Conservation (phyloP, 1,140 invertebrate species). For the Pseudoatta argentina region DNA sequence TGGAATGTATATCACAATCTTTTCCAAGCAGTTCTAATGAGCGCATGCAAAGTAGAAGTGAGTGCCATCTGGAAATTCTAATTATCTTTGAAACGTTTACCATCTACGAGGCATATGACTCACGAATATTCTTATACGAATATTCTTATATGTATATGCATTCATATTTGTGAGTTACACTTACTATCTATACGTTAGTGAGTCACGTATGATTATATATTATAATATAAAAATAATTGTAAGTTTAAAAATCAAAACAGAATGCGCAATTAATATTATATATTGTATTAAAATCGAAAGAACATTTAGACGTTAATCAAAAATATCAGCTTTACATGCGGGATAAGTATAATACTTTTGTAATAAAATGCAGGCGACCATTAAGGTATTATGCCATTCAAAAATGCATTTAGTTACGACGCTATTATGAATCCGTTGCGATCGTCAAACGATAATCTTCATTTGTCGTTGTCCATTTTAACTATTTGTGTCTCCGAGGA, state of each 20-base stretch:
- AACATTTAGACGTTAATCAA: not conserved
- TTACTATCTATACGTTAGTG: not conserved
- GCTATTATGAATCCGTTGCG: not conserved
- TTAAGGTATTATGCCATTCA: not conserved
- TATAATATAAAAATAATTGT: not conserved
- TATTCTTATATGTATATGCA: not conserved
- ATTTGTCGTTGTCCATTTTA: slow-evolving; percentile 17
- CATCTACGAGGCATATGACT: not conserved
- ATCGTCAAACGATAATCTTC: slow-evolving; percentile 5
- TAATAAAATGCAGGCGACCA: not conserved
- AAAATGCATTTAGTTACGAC: slow-evolving; percentile 23
- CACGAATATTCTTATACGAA: not conserved
- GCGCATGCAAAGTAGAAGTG: not conserved
- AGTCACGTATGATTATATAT: not conserved
- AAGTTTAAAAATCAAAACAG: not conserved
- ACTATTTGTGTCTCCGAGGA: slow-evolving; percentile 2
- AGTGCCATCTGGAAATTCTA: not conserved
- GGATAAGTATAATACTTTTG: not conserved
- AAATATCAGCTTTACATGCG: not conserved
- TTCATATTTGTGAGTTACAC: not conserved
- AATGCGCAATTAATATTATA: not conserved
- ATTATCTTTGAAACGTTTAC: not conserved
- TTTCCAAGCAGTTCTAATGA: not conserved
- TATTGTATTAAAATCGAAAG: no score
- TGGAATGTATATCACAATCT: not conserved